Evolutionary conservation across 2,888 invertebrate species (phyloP), one percentile per base, ranked within the genome.

Genomic region (Catocala nupta): DNA sequence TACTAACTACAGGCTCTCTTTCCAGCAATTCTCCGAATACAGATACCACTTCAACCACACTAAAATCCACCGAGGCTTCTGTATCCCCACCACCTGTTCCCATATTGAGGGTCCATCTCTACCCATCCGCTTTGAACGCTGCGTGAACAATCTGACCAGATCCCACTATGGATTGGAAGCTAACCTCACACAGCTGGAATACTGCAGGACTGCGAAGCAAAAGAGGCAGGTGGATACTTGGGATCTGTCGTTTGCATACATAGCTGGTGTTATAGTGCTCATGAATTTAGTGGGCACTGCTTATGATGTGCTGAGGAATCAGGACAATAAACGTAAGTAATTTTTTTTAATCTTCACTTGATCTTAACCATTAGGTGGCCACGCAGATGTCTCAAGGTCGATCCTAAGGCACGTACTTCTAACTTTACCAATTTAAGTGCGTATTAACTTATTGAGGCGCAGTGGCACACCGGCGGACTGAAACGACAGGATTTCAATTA

Each of bases 61-160:
- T 0, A 78, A 77, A 12, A 71, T 90, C 5, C 87, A 90, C 70
- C 85, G 90, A 12, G 90, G 89, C 10, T 80, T 83, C 67, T 90
- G 90, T 68, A 65, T 89, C 16, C 66, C 79, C 16, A 64, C 81
- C 34, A 80, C 83, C 6, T 88, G 89, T 68, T 57, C 64, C 0
- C 77, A 75, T 53, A 52, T 80, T 33, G 55, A 44, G 9, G 78
- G 60, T 5, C 5, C 67, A 0, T 59, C 68, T 3, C 43, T 58
- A 5, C 54, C 56, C 9, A 47, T 16, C 0, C 83, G 80, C 61
- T 89, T 88, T 77, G 81, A 81, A 67, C 68, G 55, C 3, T 88
- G 89, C 69, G 84, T 85, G 6, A 71, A 72, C 53, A 73, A 77
- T 59, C 56, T 75, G 36, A 83, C 85, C 0, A 42, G 59, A 1